Percentiles rank a stretch among this genome's conserved stretches.
phyloP scores from a whole-genome alignment of 2,797 vertebrate species.

The Sciurus carolinensis region DNA sequence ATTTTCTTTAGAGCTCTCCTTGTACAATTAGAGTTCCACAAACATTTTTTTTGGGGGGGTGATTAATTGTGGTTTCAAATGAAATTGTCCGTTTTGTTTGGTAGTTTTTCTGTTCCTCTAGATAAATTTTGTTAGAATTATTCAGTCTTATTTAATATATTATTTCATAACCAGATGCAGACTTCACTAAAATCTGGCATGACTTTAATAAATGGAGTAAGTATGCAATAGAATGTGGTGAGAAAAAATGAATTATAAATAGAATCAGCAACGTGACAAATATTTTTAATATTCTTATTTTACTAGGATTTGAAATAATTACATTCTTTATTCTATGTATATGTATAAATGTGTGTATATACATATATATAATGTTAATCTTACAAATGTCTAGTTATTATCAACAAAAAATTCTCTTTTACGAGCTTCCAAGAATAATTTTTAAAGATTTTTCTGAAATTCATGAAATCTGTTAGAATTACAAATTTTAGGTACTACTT shows the following conservation, averaged over 20 bases:
- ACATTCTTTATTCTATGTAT: not conserved
- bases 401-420: not conserved
- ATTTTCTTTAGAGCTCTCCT: not conserved
- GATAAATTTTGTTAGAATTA: not conserved
- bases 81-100: not conserved
- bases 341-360: not conserved
- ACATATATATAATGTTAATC: not conserved
- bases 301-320: not conserved
- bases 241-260: not conserved
- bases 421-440: not conserved
- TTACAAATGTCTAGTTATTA: not conserved
- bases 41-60: not conserved
- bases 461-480: not conserved
- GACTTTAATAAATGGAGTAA: not conserved
- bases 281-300: not conserved
- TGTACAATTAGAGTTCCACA: not conserved
- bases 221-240: not conserved
- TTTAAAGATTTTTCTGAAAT: not conserved
- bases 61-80: not conserved
- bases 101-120: not conserved
- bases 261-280: not conserved
- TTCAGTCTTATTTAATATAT: not conserved
- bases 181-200: not conserved
- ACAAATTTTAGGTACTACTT: not conserved
- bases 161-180: not conserved